Conservation (phyloP, 1,140 invertebrate species). For the Dendroctonus ponderosae region DNA sequence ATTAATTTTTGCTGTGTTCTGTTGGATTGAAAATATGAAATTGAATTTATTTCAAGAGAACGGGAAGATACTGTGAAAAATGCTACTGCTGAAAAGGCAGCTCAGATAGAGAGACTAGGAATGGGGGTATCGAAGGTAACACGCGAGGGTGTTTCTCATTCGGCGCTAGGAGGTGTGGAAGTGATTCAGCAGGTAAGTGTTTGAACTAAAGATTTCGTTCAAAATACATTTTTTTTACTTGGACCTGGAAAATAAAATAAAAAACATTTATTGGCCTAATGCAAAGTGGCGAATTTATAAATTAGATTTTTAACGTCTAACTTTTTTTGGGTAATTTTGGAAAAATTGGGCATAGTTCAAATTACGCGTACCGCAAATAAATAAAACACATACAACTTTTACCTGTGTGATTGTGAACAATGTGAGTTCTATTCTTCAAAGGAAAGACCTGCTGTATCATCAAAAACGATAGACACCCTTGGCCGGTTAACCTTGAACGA, state of each 20-base stretch:
- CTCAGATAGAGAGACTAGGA: conserved; percentile 88
- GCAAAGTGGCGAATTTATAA: too few species aligned
- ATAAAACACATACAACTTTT: too few species aligned
- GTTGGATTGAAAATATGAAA: background rate
- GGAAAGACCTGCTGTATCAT: conserved; percentile 22
- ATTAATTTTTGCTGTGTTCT: conserved; percentile 2
- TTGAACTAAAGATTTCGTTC: too few species aligned
- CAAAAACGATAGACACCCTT: conserved; percentile 41
- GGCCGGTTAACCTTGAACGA: conserved; percentile 47
- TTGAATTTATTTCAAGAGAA: conserved; percentile 12
- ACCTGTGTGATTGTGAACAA: too few species aligned
- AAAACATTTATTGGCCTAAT: too few species aligned
- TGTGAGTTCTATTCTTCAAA: too few species aligned
- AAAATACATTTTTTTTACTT: too few species aligned
- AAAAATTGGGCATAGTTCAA: too few species aligned
- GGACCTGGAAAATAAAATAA: too few species aligned
- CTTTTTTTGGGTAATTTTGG: too few species aligned
- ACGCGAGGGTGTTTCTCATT: conserved; percentile 65
- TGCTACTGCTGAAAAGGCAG: conserved; percentile 62
- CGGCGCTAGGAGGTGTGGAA: conserved; percentile 89
- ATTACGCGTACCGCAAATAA: too few species aligned
- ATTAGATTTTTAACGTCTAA: too few species aligned
- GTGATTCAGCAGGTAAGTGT: conserved; percentile 82
- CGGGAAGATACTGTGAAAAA: conserved; percentile 25
- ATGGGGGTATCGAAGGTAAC: conserved; percentile 69